These are phyloP conservation scores for Zele albiditarsus DNA, from an alignment of 2,888 invertebrate genomes.

Conservation along the genomic window DNA sequence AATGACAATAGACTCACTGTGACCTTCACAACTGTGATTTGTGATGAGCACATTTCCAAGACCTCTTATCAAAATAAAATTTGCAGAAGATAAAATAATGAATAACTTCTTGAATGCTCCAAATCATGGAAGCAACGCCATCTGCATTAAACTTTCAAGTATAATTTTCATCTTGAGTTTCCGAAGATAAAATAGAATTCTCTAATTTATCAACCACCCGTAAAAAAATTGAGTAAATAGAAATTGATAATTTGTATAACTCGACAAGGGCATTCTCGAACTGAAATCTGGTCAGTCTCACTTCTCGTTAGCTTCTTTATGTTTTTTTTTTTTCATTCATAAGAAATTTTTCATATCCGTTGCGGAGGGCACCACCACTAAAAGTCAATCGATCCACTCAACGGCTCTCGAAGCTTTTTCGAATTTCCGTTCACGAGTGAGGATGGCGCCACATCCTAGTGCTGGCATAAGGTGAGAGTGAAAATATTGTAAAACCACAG, in stretches of 20 bases:
- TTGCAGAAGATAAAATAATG: background rate
- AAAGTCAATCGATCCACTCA: background rate
- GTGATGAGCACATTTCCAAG: background rate
- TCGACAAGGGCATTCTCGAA: too few species aligned
- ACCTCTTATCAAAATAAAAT: background rate
- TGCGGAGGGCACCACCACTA: background rate
- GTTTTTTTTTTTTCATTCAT: background rate
- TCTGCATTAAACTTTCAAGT: background rate
- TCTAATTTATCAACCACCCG: background rate
- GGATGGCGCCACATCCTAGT: constrained; percentile 4
- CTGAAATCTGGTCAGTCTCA: too few species aligned
- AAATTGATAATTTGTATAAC: too few species aligned
- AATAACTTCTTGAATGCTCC: background rate
- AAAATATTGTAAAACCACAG: background rate
- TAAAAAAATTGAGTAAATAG: background rate
- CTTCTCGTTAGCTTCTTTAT: too few species aligned
- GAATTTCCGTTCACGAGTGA: background rate
- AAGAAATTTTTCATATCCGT: background rate
- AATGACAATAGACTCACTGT: background rate
- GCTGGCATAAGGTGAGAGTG: background rate
- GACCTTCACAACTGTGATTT: background rate
- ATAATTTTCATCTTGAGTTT: background rate
- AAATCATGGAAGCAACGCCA: background rate
- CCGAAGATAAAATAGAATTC: background rate
- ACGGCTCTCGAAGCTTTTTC: background rate